A percentile compares a stretch with the other conserved stretches of the same genome.
phyloP scores from a whole-genome alignment of 1,140 invertebrate species.

The Drosophila pallidifrons region DNA sequence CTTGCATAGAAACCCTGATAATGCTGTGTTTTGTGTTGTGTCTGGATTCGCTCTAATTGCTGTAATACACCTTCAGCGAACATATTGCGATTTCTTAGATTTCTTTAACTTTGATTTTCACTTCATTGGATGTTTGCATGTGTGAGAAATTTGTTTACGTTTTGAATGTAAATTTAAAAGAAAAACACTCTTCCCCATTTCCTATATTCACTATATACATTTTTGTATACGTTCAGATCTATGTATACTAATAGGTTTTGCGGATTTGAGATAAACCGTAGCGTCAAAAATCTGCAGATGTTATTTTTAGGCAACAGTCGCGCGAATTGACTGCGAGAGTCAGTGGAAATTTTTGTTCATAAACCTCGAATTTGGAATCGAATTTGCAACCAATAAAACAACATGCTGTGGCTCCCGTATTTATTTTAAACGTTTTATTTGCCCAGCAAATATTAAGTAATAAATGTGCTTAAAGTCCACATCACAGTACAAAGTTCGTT shows the following conservation, averaged over 20 bases:
- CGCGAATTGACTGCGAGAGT: neutral
- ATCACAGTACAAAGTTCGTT: slow-evolving; percentile 11
- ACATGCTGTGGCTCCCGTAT: slow-evolving; percentile 34
- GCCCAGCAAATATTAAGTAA: slow-evolving; percentile 61
- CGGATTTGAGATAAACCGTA: neutral
- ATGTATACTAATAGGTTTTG: neutral
- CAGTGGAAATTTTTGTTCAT: slow-evolving; percentile 36
- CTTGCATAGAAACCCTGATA: slow-evolving; percentile 42
- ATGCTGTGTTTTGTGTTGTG: slow-evolving; percentile 27
- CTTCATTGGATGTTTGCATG: slow-evolving; percentile 14
- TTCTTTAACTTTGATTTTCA: slow-evolving; percentile 18
- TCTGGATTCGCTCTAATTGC: slow-evolving; percentile 42
- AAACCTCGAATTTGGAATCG: slow-evolving; percentile 29
- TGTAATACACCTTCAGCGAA: neutral
- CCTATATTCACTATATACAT: neutral
- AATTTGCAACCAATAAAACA: slow-evolving; percentile 39
- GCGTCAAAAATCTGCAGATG: slow-evolving; percentile 10
- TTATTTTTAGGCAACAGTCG: slow-evolving; percentile 31
- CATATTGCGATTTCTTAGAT: neutral
- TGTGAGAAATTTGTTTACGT: slow-evolving; percentile 30
- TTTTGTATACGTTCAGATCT: neutral
- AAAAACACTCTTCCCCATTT: slow-evolving; percentile 2
- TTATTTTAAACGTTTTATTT: slow-evolving; percentile 40
- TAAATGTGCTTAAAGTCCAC: slow-evolving; percentile 22
- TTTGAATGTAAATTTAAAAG: slow-evolving; percentile 27